A percentile compares a stretch with the other conserved stretches of the same genome.
phyloP scores from a whole-genome alignment of 2,113 vertebrate species.

The Syngnathus floridae region DNA sequence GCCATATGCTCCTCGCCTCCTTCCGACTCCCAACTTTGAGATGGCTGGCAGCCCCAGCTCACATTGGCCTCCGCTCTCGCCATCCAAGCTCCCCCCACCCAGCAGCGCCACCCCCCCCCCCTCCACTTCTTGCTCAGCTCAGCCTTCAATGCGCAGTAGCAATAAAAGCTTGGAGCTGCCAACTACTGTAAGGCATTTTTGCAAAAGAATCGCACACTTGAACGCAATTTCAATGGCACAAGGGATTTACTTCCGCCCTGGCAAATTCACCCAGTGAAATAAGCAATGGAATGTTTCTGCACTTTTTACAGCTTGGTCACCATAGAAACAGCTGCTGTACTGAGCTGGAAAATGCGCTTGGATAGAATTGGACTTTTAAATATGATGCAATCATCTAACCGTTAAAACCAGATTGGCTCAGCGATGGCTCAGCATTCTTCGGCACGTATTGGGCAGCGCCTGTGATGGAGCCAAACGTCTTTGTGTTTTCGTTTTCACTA shows the following conservation, averaged over 20 bases:
- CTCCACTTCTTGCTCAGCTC: slow-evolving; percentile 44
- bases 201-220: slow-evolving; percentile 27
- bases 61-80: slow-evolving; percentile 38
- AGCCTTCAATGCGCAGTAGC: slow-evolving; percentile 21
- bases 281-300: slow-evolving; percentile 48
- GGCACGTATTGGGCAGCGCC: not conserved
- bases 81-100: slow-evolving; percentile 53
- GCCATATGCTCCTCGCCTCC: slow-evolving; percentile 54
- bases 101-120: slow-evolving; percentile 45
- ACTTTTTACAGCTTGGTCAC: slow-evolving; percentile 60
- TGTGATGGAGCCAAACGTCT: not conserved
- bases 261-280: slow-evolving; percentile 56
- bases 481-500: not conserved
- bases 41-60: slow-evolving; percentile 51
- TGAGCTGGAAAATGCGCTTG: not conserved
- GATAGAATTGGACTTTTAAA: slow-evolving; percentile 20
- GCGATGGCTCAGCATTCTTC: not conserved
- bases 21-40: slow-evolving; percentile 55
- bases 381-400: slow-evolving; percentile 3
- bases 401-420: not conserved
- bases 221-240: slow-evolving; percentile 30
- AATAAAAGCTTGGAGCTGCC: slow-evolving; percentile 33
- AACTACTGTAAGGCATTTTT: slow-evolving; percentile 42
- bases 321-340: slow-evolving; percentile 68
- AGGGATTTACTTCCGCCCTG: slow-evolving; percentile 39